Evolutionary conservation across 2,888 invertebrate genomes (phyloP).

Genomic region (Rhingia rostrata): DNA sequence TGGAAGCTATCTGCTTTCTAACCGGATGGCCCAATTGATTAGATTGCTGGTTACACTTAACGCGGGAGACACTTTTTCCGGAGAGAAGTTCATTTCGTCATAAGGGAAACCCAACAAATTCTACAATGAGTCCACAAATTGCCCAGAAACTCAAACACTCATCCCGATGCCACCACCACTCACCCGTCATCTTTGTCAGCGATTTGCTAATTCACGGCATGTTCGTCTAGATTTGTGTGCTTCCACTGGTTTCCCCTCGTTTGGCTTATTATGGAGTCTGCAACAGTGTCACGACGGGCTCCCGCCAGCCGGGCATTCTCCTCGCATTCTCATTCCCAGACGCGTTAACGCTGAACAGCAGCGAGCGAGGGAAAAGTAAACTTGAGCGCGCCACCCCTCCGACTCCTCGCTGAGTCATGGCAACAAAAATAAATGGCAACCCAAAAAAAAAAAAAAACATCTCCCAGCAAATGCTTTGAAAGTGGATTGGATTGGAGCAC

Average conservation of each 20-base stretch:
- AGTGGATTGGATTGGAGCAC: constrained; percentile 16
- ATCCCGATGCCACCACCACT: neutral
- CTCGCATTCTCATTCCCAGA: constrained; percentile 52
- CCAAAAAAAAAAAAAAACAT: neutral
- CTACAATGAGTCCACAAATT: constrained; percentile 5
- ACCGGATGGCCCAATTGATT: constrained; percentile 21
- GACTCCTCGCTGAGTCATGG: constrained; percentile 63
- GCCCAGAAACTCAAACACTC: neutral
- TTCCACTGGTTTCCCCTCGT: neutral
- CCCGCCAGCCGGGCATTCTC: constrained; percentile 40
- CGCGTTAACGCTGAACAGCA: constrained; percentile 22
- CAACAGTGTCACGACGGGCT: constrained; percentile 51
- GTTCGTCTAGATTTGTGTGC: neutral
- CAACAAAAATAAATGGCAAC: constrained; percentile 71
- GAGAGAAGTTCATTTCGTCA: constrained; percentile 16
- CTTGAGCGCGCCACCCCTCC: constrained; percentile 28
- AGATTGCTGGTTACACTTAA: constrained; percentile 3
- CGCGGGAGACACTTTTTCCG: neutral
- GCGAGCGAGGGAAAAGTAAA: constrained; percentile 21
- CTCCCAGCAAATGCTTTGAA: constrained; percentile 35
- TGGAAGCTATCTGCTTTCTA: neutral
- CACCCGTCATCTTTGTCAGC: constrained; percentile 22
- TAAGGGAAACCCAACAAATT: constrained; percentile 26
- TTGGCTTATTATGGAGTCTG: constrained; percentile 39
- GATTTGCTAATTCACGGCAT: constrained; percentile 47